Conservation (phyloP, 2,113 vertebrate genomes). For the Clarias batrachus region DNA sequence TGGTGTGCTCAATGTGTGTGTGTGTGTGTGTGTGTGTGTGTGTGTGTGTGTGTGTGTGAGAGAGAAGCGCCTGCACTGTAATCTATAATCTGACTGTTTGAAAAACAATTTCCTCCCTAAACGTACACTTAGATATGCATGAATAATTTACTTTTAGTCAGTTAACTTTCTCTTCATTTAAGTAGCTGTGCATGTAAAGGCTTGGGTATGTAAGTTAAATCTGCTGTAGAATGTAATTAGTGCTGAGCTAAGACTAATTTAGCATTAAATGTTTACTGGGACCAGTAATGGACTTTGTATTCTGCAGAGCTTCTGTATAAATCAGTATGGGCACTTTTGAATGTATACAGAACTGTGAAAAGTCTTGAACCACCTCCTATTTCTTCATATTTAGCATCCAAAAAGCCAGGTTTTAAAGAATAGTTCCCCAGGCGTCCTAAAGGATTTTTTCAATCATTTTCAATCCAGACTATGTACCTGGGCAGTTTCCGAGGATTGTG, state of each 20-base stretch:
- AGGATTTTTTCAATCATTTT: too few species aligned
- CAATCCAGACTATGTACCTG: too few species aligned
- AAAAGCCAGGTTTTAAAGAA: too few species aligned
- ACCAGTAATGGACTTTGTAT: background rate
- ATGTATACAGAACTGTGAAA: background rate
- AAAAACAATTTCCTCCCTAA: background rate
- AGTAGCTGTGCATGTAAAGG: background rate
- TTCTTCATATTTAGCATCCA: too few species aligned
- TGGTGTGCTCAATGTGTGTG: too few species aligned
- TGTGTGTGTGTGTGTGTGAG: too few species aligned
- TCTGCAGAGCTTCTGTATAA: background rate
- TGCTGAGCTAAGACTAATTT: conserved; percentile 2
- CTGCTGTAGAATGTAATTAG: conserved; percentile 3
- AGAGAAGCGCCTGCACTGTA: too few species aligned
- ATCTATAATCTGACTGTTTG: background rate
- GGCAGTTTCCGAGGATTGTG: too few species aligned
- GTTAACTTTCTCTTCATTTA: background rate
- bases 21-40: too few species aligned
- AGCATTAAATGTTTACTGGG: conserved; percentile 5
- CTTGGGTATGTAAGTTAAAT: background rate
- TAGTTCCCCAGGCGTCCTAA: too few species aligned
- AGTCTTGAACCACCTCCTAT: too few species aligned
- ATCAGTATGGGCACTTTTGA: background rate
- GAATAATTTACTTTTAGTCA: background rate
- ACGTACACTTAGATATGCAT: background rate